Evolutionary conservation across 2,113 vertebrate species (phyloP).

Genomic region (Toxostoma redivivum): DNA sequence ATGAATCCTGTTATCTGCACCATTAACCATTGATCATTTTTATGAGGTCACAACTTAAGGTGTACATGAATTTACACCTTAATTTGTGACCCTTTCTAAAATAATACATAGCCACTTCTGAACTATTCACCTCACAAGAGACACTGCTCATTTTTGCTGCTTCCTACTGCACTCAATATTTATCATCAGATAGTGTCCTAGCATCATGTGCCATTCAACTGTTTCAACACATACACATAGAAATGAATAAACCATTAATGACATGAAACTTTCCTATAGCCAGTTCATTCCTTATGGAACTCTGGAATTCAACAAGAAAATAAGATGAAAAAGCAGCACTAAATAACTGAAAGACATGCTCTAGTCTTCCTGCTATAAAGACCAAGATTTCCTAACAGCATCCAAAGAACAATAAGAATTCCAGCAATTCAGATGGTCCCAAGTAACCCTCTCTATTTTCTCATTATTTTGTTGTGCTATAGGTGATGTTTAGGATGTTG

Average conservation of each 20-base stretch:
- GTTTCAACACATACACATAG: not conserved
- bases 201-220: not conserved
- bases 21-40: conserved; percentile 80
- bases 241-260: not conserved
- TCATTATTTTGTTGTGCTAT: not conserved
- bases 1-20: conserved; percentile 83
- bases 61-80: conserved; percentile 69
- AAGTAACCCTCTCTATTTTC: not conserved
- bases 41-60: conserved; percentile 74
- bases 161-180: not conserved
- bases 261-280: not conserved
- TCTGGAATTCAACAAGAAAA: not conserved
- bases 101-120: conserved; percentile 68
- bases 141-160: conserved; percentile 11
- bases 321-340: not conserved
- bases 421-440: not conserved
- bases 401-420: not conserved
- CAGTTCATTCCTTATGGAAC: not conserved
- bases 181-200: not conserved
- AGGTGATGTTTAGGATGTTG: not conserved
- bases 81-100: conserved; percentile 70
- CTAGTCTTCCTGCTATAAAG: not conserved
- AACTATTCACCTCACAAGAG: conserved; percentile 69
- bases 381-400: not conserved
- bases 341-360: not conserved